Conservation (phyloP, 2,113 vertebrate species). For the Falcunculus frontatus region DNA sequence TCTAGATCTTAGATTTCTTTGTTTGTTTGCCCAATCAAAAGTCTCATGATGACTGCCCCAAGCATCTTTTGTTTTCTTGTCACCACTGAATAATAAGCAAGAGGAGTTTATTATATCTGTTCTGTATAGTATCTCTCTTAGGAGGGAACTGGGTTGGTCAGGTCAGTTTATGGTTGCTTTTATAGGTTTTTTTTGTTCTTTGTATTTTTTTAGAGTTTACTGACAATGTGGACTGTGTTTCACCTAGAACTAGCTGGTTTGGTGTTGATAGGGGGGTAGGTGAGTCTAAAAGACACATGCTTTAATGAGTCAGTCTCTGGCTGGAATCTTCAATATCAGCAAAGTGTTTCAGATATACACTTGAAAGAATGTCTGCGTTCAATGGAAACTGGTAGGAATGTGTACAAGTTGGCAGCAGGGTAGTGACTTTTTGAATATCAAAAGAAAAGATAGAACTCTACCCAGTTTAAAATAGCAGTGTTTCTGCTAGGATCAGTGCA, state of each 20-base stretch:
- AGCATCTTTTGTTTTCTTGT: background rate
- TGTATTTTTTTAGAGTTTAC: background rate
- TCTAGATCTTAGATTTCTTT: background rate
- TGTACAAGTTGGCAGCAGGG: background rate
- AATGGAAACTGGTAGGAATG: background rate
- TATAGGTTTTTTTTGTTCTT: background rate
- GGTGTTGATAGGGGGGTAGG: accelerated
- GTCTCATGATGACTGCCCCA: background rate
- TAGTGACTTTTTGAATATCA: background rate
- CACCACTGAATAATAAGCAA: background rate
- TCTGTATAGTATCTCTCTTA: background rate
- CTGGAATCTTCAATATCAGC: background rate
- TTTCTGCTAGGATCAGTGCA: background rate
- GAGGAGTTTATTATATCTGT: background rate
- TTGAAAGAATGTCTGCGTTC: background rate
- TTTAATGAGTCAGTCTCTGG: background rate
- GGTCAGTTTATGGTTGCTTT: background rate
- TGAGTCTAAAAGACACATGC: background rate
- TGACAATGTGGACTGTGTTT: background rate
- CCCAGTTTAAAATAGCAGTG: background rate
- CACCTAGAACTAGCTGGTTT: background rate
- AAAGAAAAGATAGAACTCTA: background rate
- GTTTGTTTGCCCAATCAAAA: background rate
- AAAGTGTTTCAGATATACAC: background rate
- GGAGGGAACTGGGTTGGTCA: background rate